These are phyloP conservation scores for Eupithecia subfuscata DNA, from an alignment of 2,888 invertebrate genomes.

Conservation along the genomic window DNA sequence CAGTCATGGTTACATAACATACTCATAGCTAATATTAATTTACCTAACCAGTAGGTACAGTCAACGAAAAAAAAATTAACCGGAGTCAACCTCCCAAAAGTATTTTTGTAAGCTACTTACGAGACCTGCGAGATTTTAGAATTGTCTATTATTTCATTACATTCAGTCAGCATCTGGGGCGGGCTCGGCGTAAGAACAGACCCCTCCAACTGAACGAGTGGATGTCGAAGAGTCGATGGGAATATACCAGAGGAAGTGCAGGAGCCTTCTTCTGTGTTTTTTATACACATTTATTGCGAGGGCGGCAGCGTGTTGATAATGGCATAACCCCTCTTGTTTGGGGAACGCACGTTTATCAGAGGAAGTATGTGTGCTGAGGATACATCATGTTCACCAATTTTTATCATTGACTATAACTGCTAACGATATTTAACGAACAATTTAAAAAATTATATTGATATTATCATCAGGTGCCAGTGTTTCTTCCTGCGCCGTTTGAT, in stretches of 20 bases:
- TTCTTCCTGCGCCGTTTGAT: slow-evolving; percentile 16
- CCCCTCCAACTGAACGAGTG: background rate
- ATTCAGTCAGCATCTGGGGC: background rate
- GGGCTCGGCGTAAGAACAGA: background rate
- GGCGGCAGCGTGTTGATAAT: too few species aligned
- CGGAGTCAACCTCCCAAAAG: background rate
- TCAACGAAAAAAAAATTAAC: background rate
- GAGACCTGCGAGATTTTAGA: background rate
- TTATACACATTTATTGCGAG: too few species aligned
- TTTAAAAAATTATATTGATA: background rate
- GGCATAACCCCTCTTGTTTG: background rate
- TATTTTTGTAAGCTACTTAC: background rate
- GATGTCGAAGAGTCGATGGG: background rate
- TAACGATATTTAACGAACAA: background rate
- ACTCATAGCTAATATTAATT: background rate
- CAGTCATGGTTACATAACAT: background rate
- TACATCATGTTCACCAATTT: background rate
- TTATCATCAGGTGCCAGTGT: slow-evolving; percentile 9
- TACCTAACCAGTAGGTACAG: background rate
- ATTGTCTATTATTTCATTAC: background rate
- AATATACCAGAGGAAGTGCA: background rate
- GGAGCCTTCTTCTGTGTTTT: background rate
- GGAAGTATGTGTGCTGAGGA: background rate
- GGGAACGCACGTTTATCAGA: background rate
- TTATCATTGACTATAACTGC: background rate